Evolutionary conservation across 2,797 vertebrate genomes (phyloP), one percentile per base, ranked within the genome.

Genomic region (Coracias cyanogaster): DNA sequence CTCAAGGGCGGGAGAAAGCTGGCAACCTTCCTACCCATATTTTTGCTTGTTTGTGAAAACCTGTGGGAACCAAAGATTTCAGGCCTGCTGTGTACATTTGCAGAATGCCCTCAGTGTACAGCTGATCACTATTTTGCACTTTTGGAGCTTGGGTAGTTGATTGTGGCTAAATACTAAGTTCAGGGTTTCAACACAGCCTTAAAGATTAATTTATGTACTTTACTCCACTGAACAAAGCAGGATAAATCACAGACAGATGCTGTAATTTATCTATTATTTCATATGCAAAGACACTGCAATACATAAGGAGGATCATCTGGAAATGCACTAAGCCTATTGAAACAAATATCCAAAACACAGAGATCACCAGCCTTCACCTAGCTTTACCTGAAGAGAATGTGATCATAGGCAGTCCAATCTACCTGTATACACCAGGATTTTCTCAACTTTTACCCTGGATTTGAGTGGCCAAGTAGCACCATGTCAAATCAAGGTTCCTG

Each of bases 181-280:
- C 54, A 48, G 57, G 62, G 33, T 35, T 96, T 94, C 80, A 86
- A 69, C n/a, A 39, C 58, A 81, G 60, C 17, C 15, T 16, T 67
- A 43, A 67, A 78, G 35, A 83, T 41, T 94, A 83, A 93, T 94
- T 84, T 84, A 83, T 87, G 61, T 45, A 70, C 8, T 93, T 91
- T 33, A 89, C 18, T 78, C 46, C 45, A 72, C 15, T 72, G 76
- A 94, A 84, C 60, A 86, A 94, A 93, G 74, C 19, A 86, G n/a
- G 46, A 79, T 49, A 78, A 96, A 89, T 78, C 66, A 84, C 31
- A 62, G 66, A 58, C 82, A 96, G 84, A 92, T 92, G 89, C 29
- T 91, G n/a, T 86, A 29, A 86, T 86, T 88, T 88, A 90, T 82
- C 57, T 90, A 0, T 93, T 41, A 48, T 86, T 89, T 88, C 64